Evolutionary conservation across 2,113 vertebrate genomes (phyloP).

Genomic region (Ptilonorhynchus violaceus): DNA sequence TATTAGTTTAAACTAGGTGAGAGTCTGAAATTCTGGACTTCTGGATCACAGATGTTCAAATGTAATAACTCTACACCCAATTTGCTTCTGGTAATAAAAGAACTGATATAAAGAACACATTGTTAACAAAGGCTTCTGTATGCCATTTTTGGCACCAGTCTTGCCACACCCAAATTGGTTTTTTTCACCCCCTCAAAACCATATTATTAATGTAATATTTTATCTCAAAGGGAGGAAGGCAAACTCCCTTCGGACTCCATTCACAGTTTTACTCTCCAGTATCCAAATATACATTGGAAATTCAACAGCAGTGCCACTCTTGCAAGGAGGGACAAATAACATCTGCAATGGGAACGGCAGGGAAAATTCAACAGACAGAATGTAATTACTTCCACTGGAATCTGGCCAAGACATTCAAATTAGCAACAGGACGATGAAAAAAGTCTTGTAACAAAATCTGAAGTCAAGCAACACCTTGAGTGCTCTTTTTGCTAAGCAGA

Average conservation of each 20-base stretch:
- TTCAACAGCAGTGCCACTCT: not conserved
- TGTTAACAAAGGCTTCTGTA: not conserved
- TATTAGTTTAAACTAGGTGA: not conserved
- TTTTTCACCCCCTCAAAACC: not conserved
- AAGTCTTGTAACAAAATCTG: constrained; percentile 1
- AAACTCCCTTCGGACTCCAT: not conserved
- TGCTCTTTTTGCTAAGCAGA: not conserved
- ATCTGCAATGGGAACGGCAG: not conserved
- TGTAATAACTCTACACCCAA: not conserved
- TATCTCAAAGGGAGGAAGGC: not conserved
- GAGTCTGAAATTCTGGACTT: not conserved
- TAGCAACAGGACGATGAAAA: not conserved
- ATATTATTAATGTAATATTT: not conserved
- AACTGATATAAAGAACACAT: not conserved
- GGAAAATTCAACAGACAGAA: not conserved
- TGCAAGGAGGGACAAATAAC: not conserved
- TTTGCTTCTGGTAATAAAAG: not conserved
- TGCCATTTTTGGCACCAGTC: not conserved
- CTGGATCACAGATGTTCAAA: not conserved
- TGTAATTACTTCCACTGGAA: constrained; percentile 3
- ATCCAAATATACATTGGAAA: not conserved
- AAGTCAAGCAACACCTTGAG: not conserved
- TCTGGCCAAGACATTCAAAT: not conserved
- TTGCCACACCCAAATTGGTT: accelerated
- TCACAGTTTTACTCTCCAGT: not conserved